Percentiles rank a stretch among this genome's conserved stretches.
phyloP scores from a whole-genome alignment of 2,113 vertebrate genomes.

The Vulpes lagopus region DNA sequence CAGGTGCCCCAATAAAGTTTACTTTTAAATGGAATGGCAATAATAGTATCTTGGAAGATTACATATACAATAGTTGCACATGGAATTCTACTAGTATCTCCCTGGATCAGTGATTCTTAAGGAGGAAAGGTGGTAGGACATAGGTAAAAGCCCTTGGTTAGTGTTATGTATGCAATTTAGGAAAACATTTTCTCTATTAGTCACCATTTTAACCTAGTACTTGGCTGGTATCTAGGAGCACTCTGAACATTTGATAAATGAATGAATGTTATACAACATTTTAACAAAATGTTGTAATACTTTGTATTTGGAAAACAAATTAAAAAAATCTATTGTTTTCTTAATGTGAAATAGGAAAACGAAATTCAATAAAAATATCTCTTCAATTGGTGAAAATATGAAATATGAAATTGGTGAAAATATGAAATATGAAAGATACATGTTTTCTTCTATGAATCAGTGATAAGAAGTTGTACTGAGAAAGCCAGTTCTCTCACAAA shows the following conservation, averaged over 20 bases:
- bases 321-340: neutral
- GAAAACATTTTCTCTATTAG: neutral
- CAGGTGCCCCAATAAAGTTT: neutral
- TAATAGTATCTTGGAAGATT: neutral
- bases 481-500: neutral
- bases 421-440: neutral
- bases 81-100: neutral
- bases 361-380: neutral
- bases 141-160: neutral
- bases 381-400: neutral
- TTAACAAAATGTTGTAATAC: neutral
- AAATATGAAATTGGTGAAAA: neutral
- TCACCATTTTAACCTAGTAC: neutral
- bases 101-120: neutral
- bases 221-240: neutral
- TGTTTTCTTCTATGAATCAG: neutral
- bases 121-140: neutral
- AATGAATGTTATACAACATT: neutral
- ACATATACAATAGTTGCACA: neutral
- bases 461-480: neutral
- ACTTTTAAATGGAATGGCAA: neutral
- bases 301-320: conserved; percentile 9
- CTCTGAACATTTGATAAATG: neutral
- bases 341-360: neutral
- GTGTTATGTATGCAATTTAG: neutral